These are phyloP conservation scores for Brachyptera putata DNA, from an alignment of 2,888 invertebrate species.

Conservation along the genomic window DNA sequence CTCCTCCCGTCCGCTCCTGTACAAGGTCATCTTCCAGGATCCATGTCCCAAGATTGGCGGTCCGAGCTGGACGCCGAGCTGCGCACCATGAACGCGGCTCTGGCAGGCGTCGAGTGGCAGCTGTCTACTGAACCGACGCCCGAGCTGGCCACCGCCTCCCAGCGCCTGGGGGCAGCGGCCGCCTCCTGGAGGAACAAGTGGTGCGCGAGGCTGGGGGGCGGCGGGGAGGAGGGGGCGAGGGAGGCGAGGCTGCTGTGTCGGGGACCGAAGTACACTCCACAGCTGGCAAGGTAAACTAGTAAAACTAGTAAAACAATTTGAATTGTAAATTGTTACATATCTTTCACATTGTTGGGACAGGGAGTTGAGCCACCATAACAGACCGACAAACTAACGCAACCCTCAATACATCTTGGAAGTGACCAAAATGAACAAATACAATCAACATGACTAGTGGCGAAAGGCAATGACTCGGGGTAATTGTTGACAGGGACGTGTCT, in stretches of 20 bases:
- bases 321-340: too few relatives aligned
- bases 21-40: not conserved
- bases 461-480: too few relatives aligned
- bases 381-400: too few relatives aligned
- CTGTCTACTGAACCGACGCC: conserved; percentile 42
- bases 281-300: conserved; percentile 50
- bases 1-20: too few relatives aligned
- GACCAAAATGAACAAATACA: too few relatives aligned
- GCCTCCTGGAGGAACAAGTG: conserved; percentile 26
- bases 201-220: conserved; percentile 41
- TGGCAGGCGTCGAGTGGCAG: conserved; percentile 47
- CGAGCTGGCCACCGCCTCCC: conserved; percentile 38
- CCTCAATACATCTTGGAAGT: too few relatives aligned
- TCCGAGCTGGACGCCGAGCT: conserved; percentile 38
- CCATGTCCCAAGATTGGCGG: conserved; percentile 7
- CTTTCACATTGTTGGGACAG: too few relatives aligned
- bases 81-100: conserved; percentile 41
- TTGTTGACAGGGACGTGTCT: conserved; percentile 47
- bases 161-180: conserved; percentile 25
- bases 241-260: conserved; percentile 59
- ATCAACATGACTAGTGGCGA: too few relatives aligned
- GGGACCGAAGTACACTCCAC: conserved; percentile 55
- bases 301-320: too few relatives aligned
- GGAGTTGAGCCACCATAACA: too few relatives aligned
- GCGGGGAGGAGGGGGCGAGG: conserved; percentile 43